Base-by-base conservation (phyloP, 2,113 vertebrate genomes). In the Elachura formosa region DNA sequence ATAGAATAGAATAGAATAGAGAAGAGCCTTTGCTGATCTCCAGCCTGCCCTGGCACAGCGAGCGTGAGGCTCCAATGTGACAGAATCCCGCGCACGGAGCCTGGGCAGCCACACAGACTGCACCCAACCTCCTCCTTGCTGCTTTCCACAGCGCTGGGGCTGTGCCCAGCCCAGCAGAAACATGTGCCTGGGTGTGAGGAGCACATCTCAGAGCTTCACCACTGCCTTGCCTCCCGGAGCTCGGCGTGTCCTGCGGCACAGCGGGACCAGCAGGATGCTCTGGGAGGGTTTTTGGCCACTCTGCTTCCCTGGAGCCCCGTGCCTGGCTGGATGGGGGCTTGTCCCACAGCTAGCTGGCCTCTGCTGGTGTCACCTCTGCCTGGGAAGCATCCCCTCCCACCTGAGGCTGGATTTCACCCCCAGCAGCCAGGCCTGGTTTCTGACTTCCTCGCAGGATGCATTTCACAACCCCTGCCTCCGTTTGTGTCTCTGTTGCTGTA, bases 1-100 rank as follows among this genome's bases (percentile, higher is more conserved):
- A 56, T 73, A 34, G 38, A 19, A 59, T 14, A 4, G 40, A 13
- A 55, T 19, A 2, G 55, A 33, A 48, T 7, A 3, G 64, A 13
- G 3, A 5, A 36, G 34, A 41, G 23, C 7, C 6, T 5, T 28
- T 8, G 41, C 59, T 43, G 49, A 13, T 2, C 2, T 5, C 34
- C 66, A 36, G 3, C 43, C 76, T 38, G 24, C 1, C 2, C n/a
- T 72, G 76, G 0, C 77, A 25, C 61, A 15, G 95, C 41, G 97
- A 98, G 92, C 87, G 98, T 28, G 97, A 97, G 64, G 90, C 79
- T 98, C 98, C 82, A 95, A 10, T 13, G 84, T 97, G 48, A 24
- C 68, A 28, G 96, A 96, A 96, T 78, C 84, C 56, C 48, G 91
- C 78, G 95, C 97, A 86, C 61, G 21, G 29, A 40, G 38, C 5